phyloP scores from a whole-genome alignment of 2,113 vertebrate species.

The Nannospalax galili region DNA sequence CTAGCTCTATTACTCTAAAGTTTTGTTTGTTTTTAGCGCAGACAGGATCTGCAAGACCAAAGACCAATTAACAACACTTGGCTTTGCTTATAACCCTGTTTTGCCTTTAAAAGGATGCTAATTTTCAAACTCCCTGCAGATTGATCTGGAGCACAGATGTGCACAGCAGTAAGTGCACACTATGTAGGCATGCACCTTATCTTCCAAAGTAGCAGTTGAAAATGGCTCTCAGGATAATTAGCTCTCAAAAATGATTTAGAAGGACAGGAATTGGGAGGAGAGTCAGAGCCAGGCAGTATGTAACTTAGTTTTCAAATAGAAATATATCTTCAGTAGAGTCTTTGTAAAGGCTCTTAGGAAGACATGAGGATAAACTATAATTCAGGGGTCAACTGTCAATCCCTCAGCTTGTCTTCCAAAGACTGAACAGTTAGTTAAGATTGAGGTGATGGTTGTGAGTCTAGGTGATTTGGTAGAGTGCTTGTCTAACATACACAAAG shows the following conservation, averaged over 20 bases:
- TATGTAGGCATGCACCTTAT: slow-evolving; percentile 3
- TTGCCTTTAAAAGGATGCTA: slow-evolving; percentile 43
- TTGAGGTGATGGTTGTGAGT: neutral
- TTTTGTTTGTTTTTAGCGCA: slow-evolving; percentile 53
- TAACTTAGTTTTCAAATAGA: slow-evolving; percentile 46
- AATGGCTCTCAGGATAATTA: slow-evolving; percentile 70
- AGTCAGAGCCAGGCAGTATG: slow-evolving; percentile 56
- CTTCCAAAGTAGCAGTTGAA: slow-evolving; percentile 61
- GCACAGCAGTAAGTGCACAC: slow-evolving; percentile 61
- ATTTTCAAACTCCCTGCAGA: slow-evolving; percentile 71
- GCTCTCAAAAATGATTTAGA: slow-evolving; percentile 63
- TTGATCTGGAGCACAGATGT: slow-evolving; percentile 31
- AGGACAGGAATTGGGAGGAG: neutral
- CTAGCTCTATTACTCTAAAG: slow-evolving; percentile 26
- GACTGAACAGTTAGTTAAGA: neutral
- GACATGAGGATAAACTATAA: neutral
- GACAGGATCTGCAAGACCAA: slow-evolving; percentile 52
- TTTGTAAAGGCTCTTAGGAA: neutral
- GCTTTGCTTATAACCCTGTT: slow-evolving; percentile 32
- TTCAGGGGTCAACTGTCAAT: neutral
- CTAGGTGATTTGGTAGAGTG: neutral
- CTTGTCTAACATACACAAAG: no score
- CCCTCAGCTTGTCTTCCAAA: neutral
- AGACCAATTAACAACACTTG: slow-evolving; percentile 35
- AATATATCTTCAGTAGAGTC: slow-evolving; percentile 2